Base-by-base conservation (phyloP, 2,888 invertebrate genomes). In the Drosophila demipolita region DNA sequence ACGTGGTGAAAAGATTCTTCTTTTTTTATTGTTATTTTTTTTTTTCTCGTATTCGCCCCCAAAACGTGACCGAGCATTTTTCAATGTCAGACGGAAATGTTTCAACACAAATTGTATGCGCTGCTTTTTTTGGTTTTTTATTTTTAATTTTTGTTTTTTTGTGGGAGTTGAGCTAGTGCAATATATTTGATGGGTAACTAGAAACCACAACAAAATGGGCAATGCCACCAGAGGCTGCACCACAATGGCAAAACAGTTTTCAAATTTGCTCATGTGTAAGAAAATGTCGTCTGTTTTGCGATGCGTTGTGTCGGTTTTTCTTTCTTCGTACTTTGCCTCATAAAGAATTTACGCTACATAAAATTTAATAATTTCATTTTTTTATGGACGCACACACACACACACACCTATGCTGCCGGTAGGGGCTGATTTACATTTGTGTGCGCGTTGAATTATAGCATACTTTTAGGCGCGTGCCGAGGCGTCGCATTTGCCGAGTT, bases 21-120 rank as follows among this genome's bases (percentile, higher is more conserved):
- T 36, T 38, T 40, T 32, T 40, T 11, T 36, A 26, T 32, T 40
- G 49, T 26, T 35, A 26, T 38, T 36, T 38, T 33, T 38, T 32
- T 36, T 61, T 33, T 48, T 15, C 35, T 50, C 49, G 38, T 69
- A 67, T 65, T 63, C 71, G 80, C 89, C 87, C 89, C 88, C 61
- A 92, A 93, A 92, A 93, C 92, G 92, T 93, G 92, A 93, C 93
- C 92, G 90, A 90, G 92, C 92, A 92, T 92, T 93, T 92, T 92
- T 92, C 93, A 93, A 93, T 93, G 93, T 93, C 92, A 93, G 93
- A 92, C 91, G 87, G 83, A 91, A 92, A 78, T 80, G 64, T 77
- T 78, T 59, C 76, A 78, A 65, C 74, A 68, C 80, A 74, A 73
- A 73, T 68, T 58, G 73, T 77, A 64, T 66, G 80, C 80, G 80